These are phyloP conservation scores for Cynaeus angustus DNA, from an alignment of 2,888 invertebrate genomes.

Conservation along the genomic window DNA sequence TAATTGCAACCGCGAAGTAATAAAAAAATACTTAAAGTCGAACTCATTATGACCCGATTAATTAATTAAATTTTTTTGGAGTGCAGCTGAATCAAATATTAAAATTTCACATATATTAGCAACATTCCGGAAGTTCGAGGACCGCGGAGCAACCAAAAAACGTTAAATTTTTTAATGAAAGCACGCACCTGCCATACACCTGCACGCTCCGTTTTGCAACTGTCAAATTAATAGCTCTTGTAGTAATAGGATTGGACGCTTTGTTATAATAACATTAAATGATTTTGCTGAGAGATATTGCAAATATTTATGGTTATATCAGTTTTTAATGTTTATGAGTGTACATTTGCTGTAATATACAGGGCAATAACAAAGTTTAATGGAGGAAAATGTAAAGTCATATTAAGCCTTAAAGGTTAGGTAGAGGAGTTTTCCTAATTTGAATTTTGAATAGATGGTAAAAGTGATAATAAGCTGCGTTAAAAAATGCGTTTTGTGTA, in stretches of 20 bases:
- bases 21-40: too few relatives aligned
- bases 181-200: constrained; percentile 49
- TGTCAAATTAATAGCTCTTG: constrained; percentile 44
- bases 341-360: neutral
- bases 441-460: constrained; percentile 14
- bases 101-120: constrained; percentile 29
- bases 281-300: constrained; percentile 1
- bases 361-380: neutral
- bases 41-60: neutral
- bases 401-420: constrained; percentile 1
- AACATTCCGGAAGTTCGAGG: constrained; percentile 47
- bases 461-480: constrained; percentile 22
- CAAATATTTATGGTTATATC: constrained; percentile 12
- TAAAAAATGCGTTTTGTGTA: constrained; percentile 29
- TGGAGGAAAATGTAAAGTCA: neutral
- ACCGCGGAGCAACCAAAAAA: constrained; percentile 32
- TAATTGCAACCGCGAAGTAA: too few relatives aligned
- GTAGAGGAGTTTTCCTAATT: constrained; percentile 4
- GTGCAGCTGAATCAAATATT: constrained; percentile 32
- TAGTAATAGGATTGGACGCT: constrained; percentile 14
- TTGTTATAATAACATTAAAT: neutral
- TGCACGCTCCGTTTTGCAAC: constrained; percentile 48
- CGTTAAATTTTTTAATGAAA: constrained; percentile 41
- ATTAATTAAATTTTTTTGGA: neutral
- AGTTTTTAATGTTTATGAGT: constrained; percentile 2